Evolutionary conservation across 2,888 invertebrate genomes (phyloP), one percentile per base, ranked within the genome.

Genomic region (Tenthredo mesomela): DNA sequence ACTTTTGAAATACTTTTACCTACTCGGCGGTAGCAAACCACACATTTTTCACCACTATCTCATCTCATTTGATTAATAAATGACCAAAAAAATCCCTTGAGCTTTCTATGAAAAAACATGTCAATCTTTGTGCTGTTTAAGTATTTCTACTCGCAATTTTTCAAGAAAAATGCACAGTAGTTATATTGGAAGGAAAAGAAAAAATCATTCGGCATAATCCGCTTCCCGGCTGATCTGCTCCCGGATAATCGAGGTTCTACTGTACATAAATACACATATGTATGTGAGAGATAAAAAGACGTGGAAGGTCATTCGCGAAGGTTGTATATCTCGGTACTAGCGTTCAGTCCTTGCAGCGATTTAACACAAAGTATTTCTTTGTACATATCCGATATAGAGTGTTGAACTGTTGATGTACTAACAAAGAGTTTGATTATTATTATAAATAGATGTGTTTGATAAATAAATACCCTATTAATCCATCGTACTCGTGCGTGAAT

Each of bases 281-380:
- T 61, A 12, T 61, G 25, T 61, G 61, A 67, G 67, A 33, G 67
- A 67, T 67, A 67, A 67, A 67, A 77, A 25, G 50, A 77, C 54
- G 18, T 50, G 77, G 47, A 54, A 77, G 77, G 77, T 77, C 77
- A 77, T 54, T 54, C 29, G n/a, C 50, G 29, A 54, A 77, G 54
- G 77, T 54, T 75, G 47, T 75, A 47, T 75, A 43, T 21, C 71
- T 73, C 61, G 21, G 61, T 61, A 40, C 21, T 73, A 37, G 37
- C n/a, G 10, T 73, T 73, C 67, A 67, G 33, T 73, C 73, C 73
- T 43, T 43, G 21, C 73, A 73, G 21, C n/a, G n/a, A 73, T 73
- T 18, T n/a, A 50, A 61, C 21, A 80, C 80, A 80, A 80, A 80
- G 80, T 80, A 50, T 61, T 61, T 80, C 80, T 80, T 80, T 80